Evolutionary conservation across 2,888 invertebrate genomes (phyloP), one percentile per base, ranked within the genome.

Genomic region (Latrodectus elegans): DNA sequence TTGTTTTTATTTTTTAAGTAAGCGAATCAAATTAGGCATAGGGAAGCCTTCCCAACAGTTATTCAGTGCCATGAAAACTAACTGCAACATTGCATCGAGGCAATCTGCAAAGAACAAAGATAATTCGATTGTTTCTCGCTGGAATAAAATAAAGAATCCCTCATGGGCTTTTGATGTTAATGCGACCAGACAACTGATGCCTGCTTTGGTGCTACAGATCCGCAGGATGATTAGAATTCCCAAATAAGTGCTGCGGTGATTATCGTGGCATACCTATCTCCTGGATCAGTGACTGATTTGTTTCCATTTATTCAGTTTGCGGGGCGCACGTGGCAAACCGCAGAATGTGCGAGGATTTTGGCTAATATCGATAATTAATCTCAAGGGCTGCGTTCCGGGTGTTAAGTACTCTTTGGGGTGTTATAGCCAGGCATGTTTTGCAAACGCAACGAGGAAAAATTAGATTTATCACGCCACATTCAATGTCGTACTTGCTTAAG

Each of bases 51-150:
- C 6, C 4, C 4, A 38, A 38, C 38, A 6, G 38, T 38, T 38
- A 38, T 38, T 38, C 38, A 6, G 38, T 22, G 22, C 22, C 22
- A 22, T 22, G 22, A 22, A 22, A 38, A 38, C 38, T 38, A 38
- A 38, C 1, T 38, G 38, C 38, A 38, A 38, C 38, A 38, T 38
- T 38, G 38, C 60, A 60, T 60, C 60, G n/a, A 60, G 60, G 60
- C 60, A 60, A 60, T 60, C 60, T 60, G n/a, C 60, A 60, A 60
- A 60, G 60, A 60, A 60, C 60, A 60, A 60, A 60, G 60, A 60
- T 60, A 60, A 60, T 60, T 60, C n/a, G 60, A 60, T 60, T 60
- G 14, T 60, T 60, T 12, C n/a, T n/a, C 6, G 60, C n/a, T 6
- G 60, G 60, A 60, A 60, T 60, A 60, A 60, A 60, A 60, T 60